These are phyloP conservation scores for Xenus cinereus DNA, from an alignment of 2,113 vertebrate genomes.

Conservation along the genomic window DNA sequence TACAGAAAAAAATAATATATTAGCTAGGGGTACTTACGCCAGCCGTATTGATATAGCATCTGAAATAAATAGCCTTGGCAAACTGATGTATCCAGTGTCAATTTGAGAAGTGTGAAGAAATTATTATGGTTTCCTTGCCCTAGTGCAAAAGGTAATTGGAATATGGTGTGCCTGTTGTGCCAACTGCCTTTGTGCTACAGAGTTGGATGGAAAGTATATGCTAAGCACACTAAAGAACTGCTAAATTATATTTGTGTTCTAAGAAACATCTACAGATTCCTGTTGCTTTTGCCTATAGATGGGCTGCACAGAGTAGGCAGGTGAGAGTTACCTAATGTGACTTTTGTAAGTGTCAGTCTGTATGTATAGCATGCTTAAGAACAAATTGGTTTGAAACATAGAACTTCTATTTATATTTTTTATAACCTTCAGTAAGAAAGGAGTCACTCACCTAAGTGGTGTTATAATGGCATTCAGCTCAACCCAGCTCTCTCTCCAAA, in stretches of 20 bases:
- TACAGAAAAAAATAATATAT: not conserved
- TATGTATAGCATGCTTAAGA: not conserved
- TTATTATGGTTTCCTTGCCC: not conserved
- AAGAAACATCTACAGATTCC: not conserved
- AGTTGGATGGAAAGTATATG: not conserved
- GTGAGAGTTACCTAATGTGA: not conserved
- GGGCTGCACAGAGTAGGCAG: not conserved
- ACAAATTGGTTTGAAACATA: not conserved
- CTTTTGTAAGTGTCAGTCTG: not conserved
- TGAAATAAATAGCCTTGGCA: not conserved
- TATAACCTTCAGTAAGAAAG: not conserved
- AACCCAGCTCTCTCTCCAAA: not conserved
- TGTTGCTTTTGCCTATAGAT: not conserved
- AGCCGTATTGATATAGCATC: not conserved
- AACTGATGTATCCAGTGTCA: not conserved
- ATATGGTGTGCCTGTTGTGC: not conserved
- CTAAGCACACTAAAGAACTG: not conserved
- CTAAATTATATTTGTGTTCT: not conserved
- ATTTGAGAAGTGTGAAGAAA: not conserved
- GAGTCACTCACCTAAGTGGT: not conserved
- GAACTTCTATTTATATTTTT: not conserved
- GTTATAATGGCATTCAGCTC: not conserved
- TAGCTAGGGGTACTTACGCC: not conserved
- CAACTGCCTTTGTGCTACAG: not conserved
- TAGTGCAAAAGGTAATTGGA: not conserved